Evolutionary conservation across 53 echinoderm and acorn worm species (phyloP).

Genomic region (Holothuria leucospilota): DNA sequence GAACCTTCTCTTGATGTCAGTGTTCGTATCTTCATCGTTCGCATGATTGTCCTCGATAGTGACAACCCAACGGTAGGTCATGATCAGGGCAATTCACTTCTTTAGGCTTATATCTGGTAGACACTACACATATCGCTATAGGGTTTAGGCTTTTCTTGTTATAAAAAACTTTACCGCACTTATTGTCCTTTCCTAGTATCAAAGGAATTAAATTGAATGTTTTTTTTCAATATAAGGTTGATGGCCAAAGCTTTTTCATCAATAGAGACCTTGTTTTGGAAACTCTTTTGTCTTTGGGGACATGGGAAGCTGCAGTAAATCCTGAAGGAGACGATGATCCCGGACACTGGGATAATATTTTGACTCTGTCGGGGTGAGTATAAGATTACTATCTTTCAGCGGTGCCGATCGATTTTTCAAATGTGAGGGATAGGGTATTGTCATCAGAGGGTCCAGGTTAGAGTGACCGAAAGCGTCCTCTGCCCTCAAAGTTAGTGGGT

Average conservation of each 20-base stretch:
- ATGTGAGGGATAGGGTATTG: too few relatives aligned
- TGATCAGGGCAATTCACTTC: too few relatives aligned
- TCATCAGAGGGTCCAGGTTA: too few relatives aligned
- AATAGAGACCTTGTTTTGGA: neutral
- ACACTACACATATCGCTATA: too few relatives aligned
- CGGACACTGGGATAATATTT: conserved; percentile 19
- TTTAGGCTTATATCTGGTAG: too few relatives aligned
- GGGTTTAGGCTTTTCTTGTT: too few relatives aligned
- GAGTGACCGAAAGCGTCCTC: too few relatives aligned
- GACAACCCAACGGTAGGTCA: conserved; percentile 24
- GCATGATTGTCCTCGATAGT: conserved; percentile 1
- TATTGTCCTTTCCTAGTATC: too few relatives aligned
- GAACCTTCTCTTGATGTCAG: conserved; percentile 10
- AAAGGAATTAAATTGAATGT: neutral
- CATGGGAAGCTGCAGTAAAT: neutral
- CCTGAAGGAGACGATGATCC: conserved; percentile 11
- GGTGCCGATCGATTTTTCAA: too few relatives aligned
- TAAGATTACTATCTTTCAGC: too few relatives aligned
- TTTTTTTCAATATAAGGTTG: neutral
- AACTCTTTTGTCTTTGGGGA: neutral
- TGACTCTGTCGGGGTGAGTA: conserved; percentile 8
- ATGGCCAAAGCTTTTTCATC: neutral
- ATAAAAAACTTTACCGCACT: too few relatives aligned
- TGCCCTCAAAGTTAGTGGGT: too few relatives aligned
- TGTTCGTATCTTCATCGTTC: conserved; percentile 28